Evolutionary conservation across 2,888 invertebrate genomes (phyloP), one percentile per base, ranked within the genome.

Genomic region (Copidosoma aretas): DNA sequence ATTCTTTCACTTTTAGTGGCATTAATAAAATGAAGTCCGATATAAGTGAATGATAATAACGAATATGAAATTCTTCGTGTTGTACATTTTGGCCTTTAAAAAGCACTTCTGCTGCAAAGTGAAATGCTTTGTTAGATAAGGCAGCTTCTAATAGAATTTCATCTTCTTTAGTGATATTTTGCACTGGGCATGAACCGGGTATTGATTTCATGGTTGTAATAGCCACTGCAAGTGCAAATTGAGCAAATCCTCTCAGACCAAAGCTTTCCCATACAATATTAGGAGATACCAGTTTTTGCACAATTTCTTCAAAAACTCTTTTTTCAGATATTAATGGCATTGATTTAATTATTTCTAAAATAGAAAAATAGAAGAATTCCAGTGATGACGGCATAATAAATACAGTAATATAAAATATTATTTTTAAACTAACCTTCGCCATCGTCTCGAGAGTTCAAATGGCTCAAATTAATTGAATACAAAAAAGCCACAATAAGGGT

Each of bases 21-120:
- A 97, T 94, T 64, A 93, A 88, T 72, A 93, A 91, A 59, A 98
- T 94, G 78, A 98, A 97, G 84, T 97, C 97, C 0, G 95, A 94
- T 63, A 97, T 87, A 12, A 97, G 86, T 19, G 89, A 88, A 84
- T 98, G 97, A 57, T 97, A 85, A 56, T 94, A 89, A 24, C 93
- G 89, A 76, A 93, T 87, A 79, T 94, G 92, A 81, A 94, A 95
- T 83, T 94, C 93, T 83, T 91, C 91, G 70, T 88, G 88, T 75
- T 89, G 89, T 67, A 95, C 88, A 41, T 87, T 85, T 41, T 90
- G 88, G 67, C 89, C 90, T 19, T 91, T 89, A 25, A 95, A 85
- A 39, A 96, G 85, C 19, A 90, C 88, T 67, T 91, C 90, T 60
- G 91, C 89, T 51, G 95, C 83, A 77, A 93, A 94, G 72, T 90